Conservation (phyloP, 2,113 vertebrate genomes). For the Hippocampus guttulatus region DNA sequence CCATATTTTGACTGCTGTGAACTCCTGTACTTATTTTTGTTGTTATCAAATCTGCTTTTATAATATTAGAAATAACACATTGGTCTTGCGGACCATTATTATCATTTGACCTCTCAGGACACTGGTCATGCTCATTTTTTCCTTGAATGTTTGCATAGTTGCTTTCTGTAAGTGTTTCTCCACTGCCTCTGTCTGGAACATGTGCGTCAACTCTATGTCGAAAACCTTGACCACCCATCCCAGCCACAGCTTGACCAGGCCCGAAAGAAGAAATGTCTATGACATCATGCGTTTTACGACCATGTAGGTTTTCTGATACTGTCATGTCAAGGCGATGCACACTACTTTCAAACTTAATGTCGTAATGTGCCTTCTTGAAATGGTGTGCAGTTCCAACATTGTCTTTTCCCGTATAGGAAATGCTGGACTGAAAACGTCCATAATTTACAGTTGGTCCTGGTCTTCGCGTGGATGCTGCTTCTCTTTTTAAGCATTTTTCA, state of each 20-base stretch:
- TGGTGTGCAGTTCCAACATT: background rate
- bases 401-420: conserved; percentile 1
- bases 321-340: background rate
- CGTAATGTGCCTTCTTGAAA: background rate
- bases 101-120: conserved; percentile 11
- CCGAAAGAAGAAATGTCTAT: conserved; percentile 6
- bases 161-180: background rate
- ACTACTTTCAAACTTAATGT: conserved; percentile 3
- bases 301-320: conserved; percentile 11
- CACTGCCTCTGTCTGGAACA: conserved; percentile 2
- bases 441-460: conserved; percentile 9
- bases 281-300: conserved; percentile 1
- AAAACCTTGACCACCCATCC: background rate
- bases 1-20: conserved; percentile 14
- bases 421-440: conserved; percentile 5
- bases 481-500: conserved; percentile 6
- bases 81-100: conserved; percentile 6
- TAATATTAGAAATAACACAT: conserved; percentile 14
- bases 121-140: background rate
- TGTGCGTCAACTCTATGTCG: background rate
- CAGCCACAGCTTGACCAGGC: background rate
- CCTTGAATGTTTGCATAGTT: conserved; percentile 4
- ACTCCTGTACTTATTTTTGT: background rate
- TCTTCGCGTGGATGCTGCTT: background rate
- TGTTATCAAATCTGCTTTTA: conserved; percentile 27